phyloP scores from a whole-genome alignment of 2,113 vertebrate genomes.

The Geococcyx californianus region DNA sequence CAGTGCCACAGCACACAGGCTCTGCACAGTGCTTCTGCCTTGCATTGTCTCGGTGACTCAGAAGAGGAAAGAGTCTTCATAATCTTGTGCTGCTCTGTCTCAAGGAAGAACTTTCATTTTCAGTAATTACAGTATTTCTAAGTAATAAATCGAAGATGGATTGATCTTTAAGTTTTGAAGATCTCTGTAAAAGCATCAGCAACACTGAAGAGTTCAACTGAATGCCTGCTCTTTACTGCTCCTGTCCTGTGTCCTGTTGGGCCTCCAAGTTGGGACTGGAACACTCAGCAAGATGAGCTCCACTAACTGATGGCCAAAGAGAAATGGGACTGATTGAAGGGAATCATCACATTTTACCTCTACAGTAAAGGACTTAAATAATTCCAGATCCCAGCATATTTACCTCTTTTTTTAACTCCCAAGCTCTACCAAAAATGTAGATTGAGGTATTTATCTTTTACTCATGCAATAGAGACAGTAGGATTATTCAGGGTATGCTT shows the following conservation, averaged over 20 bases:
- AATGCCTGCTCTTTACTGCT: neutral
- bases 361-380: neutral
- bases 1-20: neutral
- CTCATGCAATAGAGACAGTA: neutral
- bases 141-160: neutral
- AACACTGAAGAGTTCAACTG: neutral
- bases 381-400: accelerated
- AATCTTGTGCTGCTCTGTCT: neutral
- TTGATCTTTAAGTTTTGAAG: neutral
- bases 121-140: neutral
- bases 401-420: neutral
- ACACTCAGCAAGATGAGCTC: neutral
- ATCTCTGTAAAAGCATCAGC: neutral
- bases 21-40: neutral
- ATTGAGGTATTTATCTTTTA: neutral
- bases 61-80: neutral
- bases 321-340: accelerated
- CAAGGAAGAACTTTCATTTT: neutral
- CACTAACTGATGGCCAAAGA: neutral
- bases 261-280: neutral
- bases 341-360: neutral
- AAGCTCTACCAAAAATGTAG: neutral
- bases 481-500: neutral
- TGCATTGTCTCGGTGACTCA: neutral
- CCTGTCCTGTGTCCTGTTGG: too few relatives aligned